Evolutionary conservation across 2,113 vertebrate species (phyloP), one percentile per base, ranked within the genome.

Genomic region (Spea bombifrons): DNA sequence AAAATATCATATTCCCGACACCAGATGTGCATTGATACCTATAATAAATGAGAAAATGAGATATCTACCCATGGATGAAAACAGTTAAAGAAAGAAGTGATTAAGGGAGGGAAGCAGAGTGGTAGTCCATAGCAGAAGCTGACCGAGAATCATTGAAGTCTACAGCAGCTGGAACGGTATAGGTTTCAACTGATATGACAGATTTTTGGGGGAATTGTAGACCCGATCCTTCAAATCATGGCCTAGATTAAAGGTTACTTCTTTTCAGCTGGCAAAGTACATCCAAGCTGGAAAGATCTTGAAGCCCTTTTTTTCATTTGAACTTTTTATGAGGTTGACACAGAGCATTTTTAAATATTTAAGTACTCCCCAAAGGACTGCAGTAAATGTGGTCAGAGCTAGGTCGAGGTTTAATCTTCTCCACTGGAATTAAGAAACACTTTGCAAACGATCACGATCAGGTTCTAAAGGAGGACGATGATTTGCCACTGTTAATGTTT

Each of bases 1-100:
- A 69, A 73, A 47, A 12, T 73, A 73, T 73, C 55, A 55, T 59
- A 47, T 73, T 59, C 53, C 55, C 43, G 61, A 30, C 71, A 73
- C 71, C 71, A 73, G 71, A 73, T 73, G 71, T 73, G 55, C 71
- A 73, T 5, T 73, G 53, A 16, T 44, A 55, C 52, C 30, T 61
- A 61, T 61, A n/a, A 61, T 59, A 59, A 73, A 45, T 73, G 71
- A 73, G 71, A 46, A 61, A 46, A 44, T 44, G 71, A 73, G 53
- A 61, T 59, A 44, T 10, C 53, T 73, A 45, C 30, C 15, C 3
- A 2, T 57, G 6, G 67, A n/a, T 48, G 47, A 7, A 17, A 49
- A 49, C 13, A 48, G 49, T 46, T 13, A 68, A 15, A 48, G 47
- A 8, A 50, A 50, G 30, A 48, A 61, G 15, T 61, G 15, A 13